Evolutionary conservation across 2,797 vertebrate species (phyloP).

Genomic region (Cirrhinus mrigala): DNA sequence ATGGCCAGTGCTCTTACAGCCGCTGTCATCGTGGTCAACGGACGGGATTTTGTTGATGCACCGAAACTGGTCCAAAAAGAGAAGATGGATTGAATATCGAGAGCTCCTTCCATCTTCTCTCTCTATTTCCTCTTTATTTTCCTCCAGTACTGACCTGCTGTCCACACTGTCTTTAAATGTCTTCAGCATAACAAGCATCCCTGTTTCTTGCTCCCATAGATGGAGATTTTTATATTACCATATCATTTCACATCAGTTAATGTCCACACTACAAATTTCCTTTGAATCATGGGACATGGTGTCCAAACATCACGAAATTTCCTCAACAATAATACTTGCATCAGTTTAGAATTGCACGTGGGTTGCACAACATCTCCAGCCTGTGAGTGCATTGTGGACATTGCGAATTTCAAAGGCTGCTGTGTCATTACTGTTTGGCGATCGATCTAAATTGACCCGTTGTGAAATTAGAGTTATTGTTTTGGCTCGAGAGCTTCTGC

Average conservation of each 20-base stretch:
- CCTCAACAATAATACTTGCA: neutral
- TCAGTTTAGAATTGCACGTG: conserved; percentile 7
- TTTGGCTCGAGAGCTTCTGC: neutral
- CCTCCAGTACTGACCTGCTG: conserved; percentile 53
- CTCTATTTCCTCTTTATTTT: conserved; percentile 42
- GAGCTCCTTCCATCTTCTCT: conserved; percentile 31
- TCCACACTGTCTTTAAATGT: conserved; percentile 36
- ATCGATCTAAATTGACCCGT: conserved; percentile 1
- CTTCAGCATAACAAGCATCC: conserved; percentile 25
- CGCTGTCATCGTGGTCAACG: conserved; percentile 92
- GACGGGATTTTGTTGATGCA: conserved; percentile 95
- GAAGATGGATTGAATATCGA: conserved; percentile 95
- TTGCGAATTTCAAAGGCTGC: neutral
- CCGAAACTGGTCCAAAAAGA: conserved; percentile 98
- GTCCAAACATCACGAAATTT: conserved; percentile 6
- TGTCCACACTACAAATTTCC: conserved; percentile 6
- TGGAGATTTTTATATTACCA: neutral
- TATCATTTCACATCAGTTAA: conserved; percentile 1
- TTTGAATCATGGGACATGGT: conserved; percentile 11
- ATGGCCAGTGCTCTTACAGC: conserved; percentile 89
- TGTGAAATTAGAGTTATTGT: conserved; percentile 4
- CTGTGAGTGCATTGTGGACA: neutral
- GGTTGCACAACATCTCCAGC: conserved; percentile 10
- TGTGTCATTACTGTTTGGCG: neutral
- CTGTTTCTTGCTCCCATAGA: neutral